Percentiles rank a stretch among this genome's conserved stretches.
phyloP scores from a whole-genome alignment of 2,113 vertebrate species.

The Prunella himalayana region DNA sequence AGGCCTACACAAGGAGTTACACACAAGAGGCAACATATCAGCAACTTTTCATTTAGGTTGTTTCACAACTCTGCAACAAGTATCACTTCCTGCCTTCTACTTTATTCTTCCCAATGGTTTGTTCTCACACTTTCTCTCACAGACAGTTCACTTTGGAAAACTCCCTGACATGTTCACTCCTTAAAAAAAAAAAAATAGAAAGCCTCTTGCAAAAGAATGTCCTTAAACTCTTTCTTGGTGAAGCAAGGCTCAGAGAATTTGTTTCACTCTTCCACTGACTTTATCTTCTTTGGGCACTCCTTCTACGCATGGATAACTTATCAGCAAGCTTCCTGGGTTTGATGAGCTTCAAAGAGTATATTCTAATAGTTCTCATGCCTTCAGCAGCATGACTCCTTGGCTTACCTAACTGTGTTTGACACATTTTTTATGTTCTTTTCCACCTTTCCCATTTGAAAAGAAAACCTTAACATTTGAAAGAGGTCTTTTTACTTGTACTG shows the following conservation, averaged over 20 bases:
- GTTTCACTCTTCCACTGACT: neutral
- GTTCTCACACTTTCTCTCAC: neutral
- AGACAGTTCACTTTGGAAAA: neutral
- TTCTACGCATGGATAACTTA: neutral
- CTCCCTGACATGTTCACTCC: neutral
- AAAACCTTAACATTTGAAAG: neutral
- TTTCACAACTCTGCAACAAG: neutral
- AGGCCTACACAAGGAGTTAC: neutral
- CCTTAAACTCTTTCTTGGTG: neutral
- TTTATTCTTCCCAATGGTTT: neutral
- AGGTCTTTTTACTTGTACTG: neutral
- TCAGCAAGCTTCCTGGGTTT: conserved; percentile 24
- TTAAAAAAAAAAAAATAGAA: neutral
- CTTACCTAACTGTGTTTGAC: neutral
- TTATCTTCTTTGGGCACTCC: conserved; percentile 14
- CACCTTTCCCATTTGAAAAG: neutral
- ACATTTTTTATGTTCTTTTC: neutral
- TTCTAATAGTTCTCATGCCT: neutral
- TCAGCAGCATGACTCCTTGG: neutral
- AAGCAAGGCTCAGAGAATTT: neutral
- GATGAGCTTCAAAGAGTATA: neutral
- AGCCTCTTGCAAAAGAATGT: neutral
- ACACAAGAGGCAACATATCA: neutral
- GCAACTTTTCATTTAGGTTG: neutral
- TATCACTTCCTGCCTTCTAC: neutral